phyloP scores from a whole-genome alignment of 2,797 vertebrate genomes.

The Melanotaenia parkinsoni region DNA sequence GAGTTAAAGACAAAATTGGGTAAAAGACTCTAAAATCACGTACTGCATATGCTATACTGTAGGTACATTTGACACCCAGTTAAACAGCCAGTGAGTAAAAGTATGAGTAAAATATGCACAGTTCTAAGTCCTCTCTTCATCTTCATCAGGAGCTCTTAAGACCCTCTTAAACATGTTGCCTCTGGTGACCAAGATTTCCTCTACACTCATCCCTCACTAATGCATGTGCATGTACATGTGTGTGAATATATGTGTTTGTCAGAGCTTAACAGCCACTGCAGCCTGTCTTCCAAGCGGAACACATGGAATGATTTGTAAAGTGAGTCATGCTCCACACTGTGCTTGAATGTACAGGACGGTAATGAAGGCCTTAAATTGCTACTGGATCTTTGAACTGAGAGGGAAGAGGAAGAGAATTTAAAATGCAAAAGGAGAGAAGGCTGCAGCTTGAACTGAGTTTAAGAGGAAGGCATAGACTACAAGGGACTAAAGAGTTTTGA shows the following conservation, averaged over 20 bases:
- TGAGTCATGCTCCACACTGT: slow-evolving; percentile 58
- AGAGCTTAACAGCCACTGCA: slow-evolving; percentile 53
- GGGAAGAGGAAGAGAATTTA: slow-evolving; percentile 35
- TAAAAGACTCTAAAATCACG: slow-evolving; percentile 40
- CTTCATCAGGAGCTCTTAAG: slow-evolving; percentile 78
- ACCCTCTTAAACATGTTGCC: slow-evolving; percentile 66
- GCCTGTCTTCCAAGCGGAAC: slow-evolving; percentile 65
- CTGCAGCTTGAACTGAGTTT: slow-evolving; percentile 35
- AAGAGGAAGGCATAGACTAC: slow-evolving; percentile 21
- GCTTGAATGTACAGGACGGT: slow-evolving; percentile 51
- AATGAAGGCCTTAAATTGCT: slow-evolving; percentile 67
- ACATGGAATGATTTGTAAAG: slow-evolving; percentile 67
- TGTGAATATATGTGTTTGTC: slow-evolving; percentile 59
- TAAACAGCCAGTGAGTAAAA: slow-evolving; percentile 47
- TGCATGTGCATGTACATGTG: slow-evolving; percentile 36
- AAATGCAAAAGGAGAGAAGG: slow-evolving; percentile 50
- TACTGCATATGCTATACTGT: slow-evolving; percentile 23
- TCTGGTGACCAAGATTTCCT: slow-evolving; percentile 68
- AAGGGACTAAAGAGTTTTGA: slow-evolving; percentile 27
- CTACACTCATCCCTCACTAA: slow-evolving; percentile 61
- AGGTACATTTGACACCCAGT: slow-evolving; percentile 40
- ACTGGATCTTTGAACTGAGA: slow-evolving; percentile 58
- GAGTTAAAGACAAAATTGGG: slow-evolving; percentile 40
- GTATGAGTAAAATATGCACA: slow-evolving; percentile 71
- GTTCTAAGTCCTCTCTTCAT: slow-evolving; percentile 73